Conservation (phyloP, 2,888 invertebrate genomes). For the Drosophila stalkeri region DNA sequence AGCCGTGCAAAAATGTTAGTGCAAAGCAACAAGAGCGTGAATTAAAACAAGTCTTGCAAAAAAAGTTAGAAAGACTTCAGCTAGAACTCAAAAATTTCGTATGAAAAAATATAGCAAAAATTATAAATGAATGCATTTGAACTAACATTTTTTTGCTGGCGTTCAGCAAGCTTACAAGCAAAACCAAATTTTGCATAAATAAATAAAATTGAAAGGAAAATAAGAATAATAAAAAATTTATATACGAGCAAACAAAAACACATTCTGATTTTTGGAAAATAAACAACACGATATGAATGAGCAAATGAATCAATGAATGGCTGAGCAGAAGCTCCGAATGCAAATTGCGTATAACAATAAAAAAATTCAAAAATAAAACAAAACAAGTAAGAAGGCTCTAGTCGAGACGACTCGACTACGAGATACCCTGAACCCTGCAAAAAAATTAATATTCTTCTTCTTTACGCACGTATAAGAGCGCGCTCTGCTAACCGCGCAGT, state of each 20-base stretch:
- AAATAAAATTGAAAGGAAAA: constrained; percentile 53
- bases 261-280: constrained; percentile 63
- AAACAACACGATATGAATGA: constrained; percentile 75
- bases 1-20: constrained; percentile 35
- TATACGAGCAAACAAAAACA: constrained; percentile 34
- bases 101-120: not conserved
- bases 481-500: too few relatives aligned
- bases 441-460: too few relatives aligned
- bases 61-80: not conserved
- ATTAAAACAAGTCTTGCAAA: not conserved
- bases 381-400: too few relatives aligned
- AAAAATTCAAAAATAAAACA: constrained; percentile 7
- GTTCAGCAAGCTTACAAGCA: constrained; percentile 37
- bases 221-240: constrained; percentile 20
- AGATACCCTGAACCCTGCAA: too few relatives aligned
- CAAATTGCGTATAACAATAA: constrained; percentile 29
- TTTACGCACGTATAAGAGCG: too few relatives aligned
- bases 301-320: constrained; percentile 68
- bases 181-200: constrained; percentile 72
- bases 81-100: not conserved
- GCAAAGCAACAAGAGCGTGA: not conserved
- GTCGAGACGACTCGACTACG: too few relatives aligned
- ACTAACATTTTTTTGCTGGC: constrained; percentile 57
- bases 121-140: not conserved
- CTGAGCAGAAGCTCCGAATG: constrained; percentile 38